Conservation (phyloP, 2,888 invertebrate species). For the Stenolophus ochropezus region DNA sequence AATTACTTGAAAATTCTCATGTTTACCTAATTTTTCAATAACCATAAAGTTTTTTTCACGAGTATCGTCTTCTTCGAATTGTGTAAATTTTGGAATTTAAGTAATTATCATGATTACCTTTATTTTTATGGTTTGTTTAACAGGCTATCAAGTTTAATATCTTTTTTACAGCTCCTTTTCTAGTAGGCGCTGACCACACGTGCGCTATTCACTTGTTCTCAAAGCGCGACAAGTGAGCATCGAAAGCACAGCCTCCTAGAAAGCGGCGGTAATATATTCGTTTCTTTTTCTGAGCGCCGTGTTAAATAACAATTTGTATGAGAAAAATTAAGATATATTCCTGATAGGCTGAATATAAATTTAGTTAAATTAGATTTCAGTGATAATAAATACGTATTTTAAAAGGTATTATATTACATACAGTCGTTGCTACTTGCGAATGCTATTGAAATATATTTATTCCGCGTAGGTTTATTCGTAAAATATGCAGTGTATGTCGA, state of each 20-base stretch:
- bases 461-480: constrained; percentile 13
- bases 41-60: constrained; percentile 15
- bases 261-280: constrained; percentile 19
- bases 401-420: constrained; percentile 32
- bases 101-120: constrained; percentile 27
- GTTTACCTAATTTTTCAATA: constrained; percentile 41
- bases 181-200: constrained; percentile 42
- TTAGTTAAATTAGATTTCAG: constrained; percentile 16
- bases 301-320: constrained; percentile 23
- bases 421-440: constrained; percentile 12
- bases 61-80: constrained; percentile 19
- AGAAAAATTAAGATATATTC: constrained; percentile 25
- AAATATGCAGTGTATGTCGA: constrained; percentile 26
- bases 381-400: constrained; percentile 39
- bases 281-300: background rate
- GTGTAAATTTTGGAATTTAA: constrained; percentile 17
- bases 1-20: constrained; percentile 21
- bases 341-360: constrained; percentile 19
- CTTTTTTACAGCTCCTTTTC: constrained; percentile 48
- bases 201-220: constrained; percentile 19
- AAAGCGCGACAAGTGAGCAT: constrained; percentile 25
- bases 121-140: constrained; percentile 53
- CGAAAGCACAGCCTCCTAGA: background rate
- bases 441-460: constrained; percentile 32
- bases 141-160: constrained; percentile 49